Evolutionary conservation across 2,113 vertebrate species (phyloP), one percentile per base, ranked within the genome.

Genomic region (Egretta garzetta): DNA sequence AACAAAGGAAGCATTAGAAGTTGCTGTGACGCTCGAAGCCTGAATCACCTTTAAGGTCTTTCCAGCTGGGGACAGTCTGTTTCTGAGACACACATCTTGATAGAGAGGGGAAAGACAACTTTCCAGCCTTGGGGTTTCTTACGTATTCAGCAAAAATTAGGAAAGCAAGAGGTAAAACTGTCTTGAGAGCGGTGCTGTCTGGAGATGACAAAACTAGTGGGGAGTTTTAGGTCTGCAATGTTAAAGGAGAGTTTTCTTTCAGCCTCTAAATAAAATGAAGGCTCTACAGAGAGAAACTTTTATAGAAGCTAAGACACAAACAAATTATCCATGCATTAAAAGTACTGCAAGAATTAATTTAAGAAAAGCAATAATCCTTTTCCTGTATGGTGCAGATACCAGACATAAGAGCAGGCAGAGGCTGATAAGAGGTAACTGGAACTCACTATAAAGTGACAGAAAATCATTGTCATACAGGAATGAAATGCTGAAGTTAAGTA

Each of bases 281-380:
- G 18, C 21, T 67, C 6, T 39, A 28, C 1, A 59, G 52, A 92
- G 22, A 23, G 30, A 76, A 92, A 20, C 33, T 96, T 89, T 75
- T 86, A 81, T 30, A 91, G 86, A 96, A 84, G 52, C 33, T 87
- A 93, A 93, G 80, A 91, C 72, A 96, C 59, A 96, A 96, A 95
- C 72, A 94, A 93, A 93, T 93, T 95, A 91, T 39, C 56, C 64
- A 79, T 60, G 73, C 76, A 60, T 91, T 94, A 86, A 93, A 91
- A 89, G 33, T 64, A 81, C n/a, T 52, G 73, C 20, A 96, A 93
- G 52, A 81, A 96, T 87, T 96, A 94, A 94, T 91, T 96, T 81
- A 91, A 86, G 80, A 87, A 79, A 56, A 95, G 60, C 52, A 96
- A 79, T 94, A 96, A 96, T 89, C 76, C 56, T 93, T 93, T 59